A percentile compares a stretch with the other conserved stretches of the same genome.
Evolutionary conservation across 2,888 invertebrate species (phyloP).

Genomic region (Philereme transversata): DNA sequence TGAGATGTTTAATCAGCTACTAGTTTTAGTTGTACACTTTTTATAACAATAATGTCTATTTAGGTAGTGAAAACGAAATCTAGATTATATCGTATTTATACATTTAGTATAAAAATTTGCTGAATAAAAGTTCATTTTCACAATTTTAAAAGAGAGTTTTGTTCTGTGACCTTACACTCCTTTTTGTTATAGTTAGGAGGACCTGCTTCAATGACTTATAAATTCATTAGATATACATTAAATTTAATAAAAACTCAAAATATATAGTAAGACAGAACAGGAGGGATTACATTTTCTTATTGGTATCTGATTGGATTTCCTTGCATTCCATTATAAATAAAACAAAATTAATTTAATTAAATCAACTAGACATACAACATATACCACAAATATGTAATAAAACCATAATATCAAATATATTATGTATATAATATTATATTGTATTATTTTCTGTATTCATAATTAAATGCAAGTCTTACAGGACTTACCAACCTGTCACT

Average conservation of each 20-base stretch:
- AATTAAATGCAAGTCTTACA: too few species aligned
- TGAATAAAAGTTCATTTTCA: constrained; percentile 84
- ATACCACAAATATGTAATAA: too few species aligned
- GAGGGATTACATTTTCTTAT: neutral
- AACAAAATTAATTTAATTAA: too few species aligned
- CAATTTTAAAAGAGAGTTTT: constrained; percentile 73
- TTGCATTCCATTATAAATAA: neutral
- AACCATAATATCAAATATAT: too few species aligned
- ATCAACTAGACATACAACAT: too few species aligned
- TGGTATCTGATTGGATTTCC: constrained; percentile 27
- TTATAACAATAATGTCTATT: constrained; percentile 83
- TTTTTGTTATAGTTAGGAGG: too few species aligned
- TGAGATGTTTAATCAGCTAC: constrained; percentile 83
- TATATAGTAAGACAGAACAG: neutral
- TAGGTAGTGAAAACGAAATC: constrained; percentile 83
- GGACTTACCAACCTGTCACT: too few species aligned
- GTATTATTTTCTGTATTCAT: too few species aligned
- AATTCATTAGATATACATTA: neutral
- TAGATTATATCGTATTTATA: constrained; percentile 84
- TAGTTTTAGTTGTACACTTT: constrained; percentile 84
- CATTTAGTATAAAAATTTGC: constrained; percentile 84
- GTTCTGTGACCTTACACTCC: neutral
- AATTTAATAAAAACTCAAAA: neutral
- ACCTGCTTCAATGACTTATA: neutral
- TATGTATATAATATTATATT: too few species aligned